A percentile compares a stretch with the other conserved stretches of the same genome.
Evolutionary conservation across 2,888 invertebrate species (phyloP).

Genomic region (Drosophila siamana): DNA sequence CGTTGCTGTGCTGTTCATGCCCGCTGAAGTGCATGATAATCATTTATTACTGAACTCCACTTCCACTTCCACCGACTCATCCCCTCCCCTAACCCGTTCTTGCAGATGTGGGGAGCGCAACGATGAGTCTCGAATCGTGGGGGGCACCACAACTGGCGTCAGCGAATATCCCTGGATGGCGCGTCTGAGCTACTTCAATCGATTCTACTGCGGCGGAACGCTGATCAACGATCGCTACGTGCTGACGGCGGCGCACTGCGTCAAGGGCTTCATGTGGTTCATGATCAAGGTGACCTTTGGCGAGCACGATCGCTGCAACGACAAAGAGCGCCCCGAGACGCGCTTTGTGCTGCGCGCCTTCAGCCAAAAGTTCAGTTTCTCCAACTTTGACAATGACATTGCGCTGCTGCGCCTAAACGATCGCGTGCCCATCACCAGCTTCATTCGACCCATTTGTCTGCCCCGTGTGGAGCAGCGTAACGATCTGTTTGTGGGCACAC

Average conservation of each 20-base stretch:
- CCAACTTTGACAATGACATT: conserved; percentile 95
- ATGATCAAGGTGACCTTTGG: conserved; percentile 96
- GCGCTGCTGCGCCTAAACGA: conserved; percentile 93
- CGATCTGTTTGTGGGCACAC: conserved; percentile 90
- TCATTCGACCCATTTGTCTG: conserved; percentile 93
- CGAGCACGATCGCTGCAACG: conserved; percentile 93
- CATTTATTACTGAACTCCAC: conserved; percentile 27
- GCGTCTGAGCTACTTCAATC: conserved; percentile 93
- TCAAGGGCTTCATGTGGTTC: conserved; percentile 97
- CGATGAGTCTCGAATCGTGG: conserved; percentile 93
- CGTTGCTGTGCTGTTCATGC: conserved; percentile 1
- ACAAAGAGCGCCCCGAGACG: conserved; percentile 90
- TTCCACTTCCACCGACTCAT: conserved; percentile 26
- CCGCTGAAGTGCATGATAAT: conserved; percentile 23
- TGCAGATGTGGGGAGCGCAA: conserved; percentile 92
- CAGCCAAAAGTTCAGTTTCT: conserved; percentile 92
- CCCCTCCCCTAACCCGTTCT: not conserved
- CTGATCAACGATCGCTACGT: conserved; percentile 95
- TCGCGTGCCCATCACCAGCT: conserved; percentile 91
- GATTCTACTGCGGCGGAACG: conserved; percentile 96
- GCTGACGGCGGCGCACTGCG: conserved; percentile 94
- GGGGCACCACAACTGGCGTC: conserved; percentile 90
- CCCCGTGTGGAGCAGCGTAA: conserved; percentile 90
- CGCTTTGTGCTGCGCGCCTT: conserved; percentile 92
- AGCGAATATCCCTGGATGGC: conserved; percentile 97